Evolutionary conservation across 1,140 invertebrate genomes (phyloP), one percentile per base, ranked within the genome.

Genomic region (Plectus sambesii): DNA sequence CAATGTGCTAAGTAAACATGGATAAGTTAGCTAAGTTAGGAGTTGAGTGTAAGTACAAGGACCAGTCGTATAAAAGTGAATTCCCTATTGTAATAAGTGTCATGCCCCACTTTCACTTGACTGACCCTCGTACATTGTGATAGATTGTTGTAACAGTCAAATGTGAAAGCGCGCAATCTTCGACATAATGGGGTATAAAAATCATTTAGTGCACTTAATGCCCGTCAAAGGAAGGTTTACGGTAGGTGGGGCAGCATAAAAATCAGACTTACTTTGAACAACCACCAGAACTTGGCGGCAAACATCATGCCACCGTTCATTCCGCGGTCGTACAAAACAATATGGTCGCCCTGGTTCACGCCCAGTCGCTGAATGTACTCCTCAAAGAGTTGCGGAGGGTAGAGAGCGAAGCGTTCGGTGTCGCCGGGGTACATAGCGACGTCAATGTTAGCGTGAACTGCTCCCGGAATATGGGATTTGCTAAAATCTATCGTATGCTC

Each of bases 221-320:
- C n/a, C n/a, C n/a, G n/a, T n/a, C n/a, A n/a, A n/a, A n/a, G n/a
- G n/a, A n/a, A n/a, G n/a, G n/a, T n/a, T 41, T 41, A 41, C 39
- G 20, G 20, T 49, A 6, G 47, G 5, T 47, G 12, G 12, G 27
- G 3, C 12, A 17, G 1, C 12, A 47, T 12, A 5, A 4, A 48
- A 30, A 29, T 49, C 23, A 4, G 19, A 5, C 25, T n/a, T 15
- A 58, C 58, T 45, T 59, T 62, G 45, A 60, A 60, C 1, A 60
- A 40, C 58, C 56, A 59, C 20, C 38, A 61, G 17, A 42, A 38
- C 24, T 52, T 42, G n/a, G 62, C 42, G 35, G 62, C 44, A 27
- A 64, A 64, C 19, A 64, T 42, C 62, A 64, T 64, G 47, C 59
- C 59, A 37, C 48, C 48, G n/a, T 55, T 55, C n/a, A 63, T 47